Evolutionary conservation across 2,797 vertebrate genomes (phyloP).

Genomic region (Propithecus perrieri): DNA sequence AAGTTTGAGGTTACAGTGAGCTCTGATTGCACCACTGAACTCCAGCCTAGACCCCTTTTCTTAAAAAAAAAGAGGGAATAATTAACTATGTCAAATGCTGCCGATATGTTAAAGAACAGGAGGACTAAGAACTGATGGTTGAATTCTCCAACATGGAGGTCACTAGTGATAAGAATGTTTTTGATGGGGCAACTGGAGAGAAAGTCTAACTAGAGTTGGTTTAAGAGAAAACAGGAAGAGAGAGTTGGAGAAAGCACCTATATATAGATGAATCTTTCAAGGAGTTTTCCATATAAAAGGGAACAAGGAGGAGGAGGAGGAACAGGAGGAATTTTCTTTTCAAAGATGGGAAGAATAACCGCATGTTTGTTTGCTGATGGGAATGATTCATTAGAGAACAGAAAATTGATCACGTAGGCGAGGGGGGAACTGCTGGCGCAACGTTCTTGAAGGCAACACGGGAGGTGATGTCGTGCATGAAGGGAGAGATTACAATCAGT

Average conservation of each 20-base stretch:
- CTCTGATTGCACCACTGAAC: too few species aligned
- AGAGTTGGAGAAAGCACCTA: neutral
- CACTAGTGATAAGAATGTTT: neutral
- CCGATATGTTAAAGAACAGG: neutral
- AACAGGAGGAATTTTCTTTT: neutral
- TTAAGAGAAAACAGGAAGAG: neutral
- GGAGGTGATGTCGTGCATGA: fast-evolving
- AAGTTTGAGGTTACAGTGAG: neutral
- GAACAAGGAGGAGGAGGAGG: too few species aligned
- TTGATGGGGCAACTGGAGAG: neutral
- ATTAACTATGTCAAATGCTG: neutral
- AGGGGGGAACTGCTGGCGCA: too few species aligned
- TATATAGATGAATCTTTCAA: too few species aligned
- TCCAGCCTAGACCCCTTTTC: neutral
- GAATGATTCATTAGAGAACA: neutral
- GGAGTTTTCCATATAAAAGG: neutral
- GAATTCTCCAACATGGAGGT: neutral
- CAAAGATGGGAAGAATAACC: neutral
- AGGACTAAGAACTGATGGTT: neutral
- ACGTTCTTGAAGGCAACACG: neutral
- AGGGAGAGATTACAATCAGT: neutral
- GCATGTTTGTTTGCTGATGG: neutral
- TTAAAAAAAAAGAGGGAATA: neutral
- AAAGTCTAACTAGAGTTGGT: neutral
- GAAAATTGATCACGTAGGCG: neutral